These are phyloP conservation scores for Rhysida immarginata DNA, from an alignment of 1,140 invertebrate species.

Conservation along the genomic window DNA sequence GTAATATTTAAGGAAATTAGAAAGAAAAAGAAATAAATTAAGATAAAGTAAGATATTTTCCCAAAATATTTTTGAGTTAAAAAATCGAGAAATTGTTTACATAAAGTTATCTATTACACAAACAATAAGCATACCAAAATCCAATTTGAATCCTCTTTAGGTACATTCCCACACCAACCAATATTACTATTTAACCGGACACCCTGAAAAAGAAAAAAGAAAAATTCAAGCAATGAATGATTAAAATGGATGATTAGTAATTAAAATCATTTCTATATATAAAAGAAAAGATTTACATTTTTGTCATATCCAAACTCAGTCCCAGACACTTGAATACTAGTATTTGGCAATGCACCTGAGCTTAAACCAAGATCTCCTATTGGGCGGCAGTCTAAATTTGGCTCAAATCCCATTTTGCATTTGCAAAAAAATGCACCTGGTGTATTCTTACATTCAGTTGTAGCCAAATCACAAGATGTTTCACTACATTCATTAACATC, in stretches of 20 bases:
- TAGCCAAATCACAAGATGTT: conserved; percentile 67
- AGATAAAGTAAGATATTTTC: no score
- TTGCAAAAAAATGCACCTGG: conserved; percentile 83
- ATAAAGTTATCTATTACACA: no score
- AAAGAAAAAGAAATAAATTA: no score
- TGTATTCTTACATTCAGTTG: conserved; percentile 80
- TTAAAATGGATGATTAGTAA: no score
- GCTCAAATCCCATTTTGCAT: conserved; percentile 65
- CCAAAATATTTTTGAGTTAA: no score
- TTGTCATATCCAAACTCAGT: conserved; percentile 65
- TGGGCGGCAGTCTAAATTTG: conserved; percentile 74
- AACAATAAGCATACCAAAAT: conserved; percentile 33
- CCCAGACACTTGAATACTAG: conserved; percentile 68
- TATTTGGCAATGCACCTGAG: conserved; percentile 75
- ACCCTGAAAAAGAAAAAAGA: conserved; percentile 37
- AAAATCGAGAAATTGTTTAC: no score
- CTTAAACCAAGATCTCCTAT: conserved; percentile 74
- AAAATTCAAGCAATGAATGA: no score
- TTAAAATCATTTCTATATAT: not conserved
- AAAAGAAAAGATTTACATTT: conserved; percentile 39
- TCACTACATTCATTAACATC: conserved; percentile 87
- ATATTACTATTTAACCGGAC: conserved; percentile 61
- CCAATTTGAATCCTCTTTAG: conserved; percentile 74
- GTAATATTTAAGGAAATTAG: no score
- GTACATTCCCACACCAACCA: conserved; percentile 75